Evolutionary conservation across 1,140 invertebrate species (phyloP).

Genomic region (Aporrectodea caliginosa): DNA sequence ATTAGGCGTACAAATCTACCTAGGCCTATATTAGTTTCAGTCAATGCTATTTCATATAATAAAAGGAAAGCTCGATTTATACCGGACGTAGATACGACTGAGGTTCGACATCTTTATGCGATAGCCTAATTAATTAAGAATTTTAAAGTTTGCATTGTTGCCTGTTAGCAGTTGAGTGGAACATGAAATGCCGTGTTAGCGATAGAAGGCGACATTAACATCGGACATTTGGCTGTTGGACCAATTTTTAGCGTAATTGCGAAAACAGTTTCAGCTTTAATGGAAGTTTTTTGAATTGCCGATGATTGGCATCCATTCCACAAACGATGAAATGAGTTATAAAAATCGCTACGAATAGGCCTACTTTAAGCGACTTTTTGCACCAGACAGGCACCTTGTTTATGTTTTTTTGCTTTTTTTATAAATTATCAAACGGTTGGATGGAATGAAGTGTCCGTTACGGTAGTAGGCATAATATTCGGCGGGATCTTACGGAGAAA

Average conservation of each 20-base stretch:
- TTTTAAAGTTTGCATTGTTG: too few relatives aligned
- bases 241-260: constrained; percentile 59
- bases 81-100: too few relatives aligned
- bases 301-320: constrained; percentile 45
- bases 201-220: background rate
- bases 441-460: constrained; percentile 70
- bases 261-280: constrained; percentile 62
- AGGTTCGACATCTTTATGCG: too few relatives aligned
- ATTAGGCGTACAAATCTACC: too few relatives aligned
- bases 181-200: background rate
- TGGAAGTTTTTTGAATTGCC: constrained; percentile 65
- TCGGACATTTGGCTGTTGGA: background rate
- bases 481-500: constrained; percentile 67
- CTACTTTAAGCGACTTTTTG: constrained; percentile 47
- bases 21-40: too few relatives aligned
- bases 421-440: constrained; percentile 61
- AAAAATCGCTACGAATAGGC: constrained; percentile 44
- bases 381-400: constrained; percentile 60
- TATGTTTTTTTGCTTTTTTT: constrained; percentile 67
- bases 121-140: too few relatives aligned
- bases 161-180: too few relatives aligned
- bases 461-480: too few relatives aligned
- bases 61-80: too few relatives aligned
- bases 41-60: too few relatives aligned
- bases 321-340: constrained; percentile 40